phyloP scores from a whole-genome alignment of 2,797 vertebrate genomes.

The Melanotaenia maccullochi region DNA sequence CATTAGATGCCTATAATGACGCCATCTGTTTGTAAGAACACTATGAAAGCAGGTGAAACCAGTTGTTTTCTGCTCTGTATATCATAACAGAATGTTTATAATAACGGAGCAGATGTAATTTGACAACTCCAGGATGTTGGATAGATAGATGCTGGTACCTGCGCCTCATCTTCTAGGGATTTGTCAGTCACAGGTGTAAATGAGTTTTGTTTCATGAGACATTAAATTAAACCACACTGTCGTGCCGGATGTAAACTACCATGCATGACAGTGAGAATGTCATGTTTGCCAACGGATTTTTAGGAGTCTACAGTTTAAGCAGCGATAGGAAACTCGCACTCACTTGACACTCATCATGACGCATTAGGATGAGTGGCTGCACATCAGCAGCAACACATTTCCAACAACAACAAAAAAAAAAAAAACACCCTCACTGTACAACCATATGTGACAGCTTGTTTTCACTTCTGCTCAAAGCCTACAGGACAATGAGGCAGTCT shows the following conservation, averaged over 20 bases:
- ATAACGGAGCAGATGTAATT: conserved; percentile 15
- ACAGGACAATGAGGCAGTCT: conserved; percentile 18
- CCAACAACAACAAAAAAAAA: conserved; percentile 5
- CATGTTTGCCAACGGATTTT: conserved; percentile 45
- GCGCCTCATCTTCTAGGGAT: not conserved
- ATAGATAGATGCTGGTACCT: conserved; percentile 8
- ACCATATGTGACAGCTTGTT: conserved; percentile 44
- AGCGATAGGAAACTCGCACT: conserved; percentile 24
- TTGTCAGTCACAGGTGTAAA: conserved; percentile 38
- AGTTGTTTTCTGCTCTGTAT: conserved; percentile 22
- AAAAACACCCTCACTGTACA: conserved; percentile 21
- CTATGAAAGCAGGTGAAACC: not conserved
- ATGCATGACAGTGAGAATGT: conserved; percentile 33
- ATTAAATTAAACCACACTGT: conserved; percentile 23
- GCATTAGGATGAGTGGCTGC: conserved; percentile 49
- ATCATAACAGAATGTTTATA: conserved; percentile 17
- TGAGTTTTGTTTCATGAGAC: conserved; percentile 35
- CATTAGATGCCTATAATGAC: conserved; percentile 11
- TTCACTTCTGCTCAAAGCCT: conserved; percentile 24
- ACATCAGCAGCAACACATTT: conserved; percentile 34
- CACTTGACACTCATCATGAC: conserved; percentile 48
- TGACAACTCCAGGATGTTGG: conserved; percentile 36
- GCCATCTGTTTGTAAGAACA: not conserved
- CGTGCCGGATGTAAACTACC: conserved; percentile 16
- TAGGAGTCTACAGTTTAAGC: conserved; percentile 33